Evolutionary conservation across 2,888 invertebrate genomes (phyloP), one percentile per base, ranked within the genome.

Genomic region (Lepidocyrtoides sp.): DNA sequence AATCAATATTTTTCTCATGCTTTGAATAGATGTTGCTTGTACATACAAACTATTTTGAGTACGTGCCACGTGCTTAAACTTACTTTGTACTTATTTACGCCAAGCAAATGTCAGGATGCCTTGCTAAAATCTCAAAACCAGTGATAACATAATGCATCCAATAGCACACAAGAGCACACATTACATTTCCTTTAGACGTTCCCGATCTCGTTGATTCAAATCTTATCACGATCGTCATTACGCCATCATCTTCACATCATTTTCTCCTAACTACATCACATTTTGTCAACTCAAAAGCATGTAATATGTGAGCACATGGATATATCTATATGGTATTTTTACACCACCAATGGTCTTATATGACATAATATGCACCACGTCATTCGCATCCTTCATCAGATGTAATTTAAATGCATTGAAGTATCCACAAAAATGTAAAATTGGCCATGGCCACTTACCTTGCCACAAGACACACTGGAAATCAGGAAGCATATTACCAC

Each of bases 401-500:
- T 29, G 87, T 88, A 88, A 88, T 88, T 88, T 81, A 88, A 88
- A 88, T 88, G 88, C 81, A 88, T 88, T 88, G 81, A 81, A 81
- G 81, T 41, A 81, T 23, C 69, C 81, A 29, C 17, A 20, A 82
- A 88, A 29, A 54, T 69, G 26, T 26, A 51, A 79, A 87, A 79
- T 63, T 79, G 44, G 66, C 32, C 66, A 51, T 29, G 75, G 75
- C 36, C 54, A 83, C 90, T 90, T 90, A 90, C 90, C 90, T 90
- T 90, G 66, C 90, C 90, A 79, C 90, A 90, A 79, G 90, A 85
- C 90, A 90, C 90, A 69, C 29, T 81, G 54, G 83, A 57, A 85
- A 90, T 79, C 17, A 90, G 85, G 69, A 84, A 90, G 79, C 90
- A 90, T 90, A 84, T 85, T 79, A 57, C 85, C 57, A 90, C 79